Percentiles rank a stretch among this genome's conserved stretches.
Evolutionary conservation across 2,113 vertebrate species (phyloP).

Genomic region (Oreochromis tanganicae): DNA sequence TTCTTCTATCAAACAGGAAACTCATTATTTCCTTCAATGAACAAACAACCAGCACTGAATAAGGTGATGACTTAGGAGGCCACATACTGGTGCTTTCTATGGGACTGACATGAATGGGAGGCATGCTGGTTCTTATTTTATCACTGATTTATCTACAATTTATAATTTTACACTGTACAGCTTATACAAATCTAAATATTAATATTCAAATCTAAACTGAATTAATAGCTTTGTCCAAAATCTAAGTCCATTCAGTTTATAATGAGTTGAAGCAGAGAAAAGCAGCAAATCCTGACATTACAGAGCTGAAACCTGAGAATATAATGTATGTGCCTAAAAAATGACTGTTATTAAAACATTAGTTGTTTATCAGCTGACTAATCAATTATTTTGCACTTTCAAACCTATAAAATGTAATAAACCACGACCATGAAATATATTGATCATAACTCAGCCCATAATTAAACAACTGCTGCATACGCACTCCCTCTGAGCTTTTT

Average conservation of each 20-base stretch:
- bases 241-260: neutral
- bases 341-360: neutral
- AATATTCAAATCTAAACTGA: neutral
- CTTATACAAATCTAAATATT: too few relatives aligned
- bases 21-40: neutral
- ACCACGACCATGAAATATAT: neutral
- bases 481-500: neutral
- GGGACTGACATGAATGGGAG: neutral
- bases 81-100: neutral
- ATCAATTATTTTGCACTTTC: neutral
- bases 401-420: neutral
- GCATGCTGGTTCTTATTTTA: neutral
- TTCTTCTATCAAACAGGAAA: neutral
- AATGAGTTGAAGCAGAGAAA: neutral
- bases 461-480: neutral
- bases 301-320: neutral
- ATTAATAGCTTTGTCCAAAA: neutral
- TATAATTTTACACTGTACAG: too few relatives aligned
- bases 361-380: neutral
- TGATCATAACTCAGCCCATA: neutral
- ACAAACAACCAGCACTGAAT: neutral
- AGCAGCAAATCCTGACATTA: neutral
- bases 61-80: neutral
- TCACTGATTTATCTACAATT: neutral
- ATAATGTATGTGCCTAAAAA: neutral